Percentiles rank a stretch among this genome's conserved stretches.
These are phyloP conservation scores for Papilio helenus DNA, from an alignment of 1,140 invertebrate species.

Conservation along the genomic window DNA sequence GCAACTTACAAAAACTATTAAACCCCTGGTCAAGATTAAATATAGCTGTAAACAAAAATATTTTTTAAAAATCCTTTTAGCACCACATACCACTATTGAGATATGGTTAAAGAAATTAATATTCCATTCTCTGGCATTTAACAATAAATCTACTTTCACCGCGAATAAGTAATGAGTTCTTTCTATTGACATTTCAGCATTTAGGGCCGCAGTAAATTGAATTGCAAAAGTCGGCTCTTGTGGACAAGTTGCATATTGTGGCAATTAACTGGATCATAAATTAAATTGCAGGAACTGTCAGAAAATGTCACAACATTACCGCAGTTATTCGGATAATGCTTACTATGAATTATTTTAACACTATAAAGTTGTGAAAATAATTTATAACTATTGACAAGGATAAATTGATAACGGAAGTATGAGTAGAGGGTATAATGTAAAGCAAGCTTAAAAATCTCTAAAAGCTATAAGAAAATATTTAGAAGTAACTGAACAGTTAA, in stretches of 20 bases:
- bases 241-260: conserved; percentile 31
- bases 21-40: too few species aligned
- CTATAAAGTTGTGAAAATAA: background rate
- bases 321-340: background rate
- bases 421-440: background rate
- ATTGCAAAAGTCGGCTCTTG: conserved; percentile 29
- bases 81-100: too few species aligned
- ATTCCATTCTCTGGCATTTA: background rate
- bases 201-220: conserved; percentile 20
- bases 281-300: conserved; percentile 28
- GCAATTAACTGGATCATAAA: conserved; percentile 32
- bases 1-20: too few species aligned
- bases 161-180: conserved; percentile 30
- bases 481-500: background rate
- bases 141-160: conserved; percentile 28
- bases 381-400: too few species aligned
- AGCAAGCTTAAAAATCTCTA: background rate
- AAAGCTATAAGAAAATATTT: too few species aligned
- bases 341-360: background rate
- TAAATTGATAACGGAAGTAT: background rate
- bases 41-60: too few species aligned
- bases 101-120: background rate
- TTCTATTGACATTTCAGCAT: conserved; percentile 34
- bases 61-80: too few species aligned
- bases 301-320: conserved; percentile 23